Conservation (phyloP, 2,888 invertebrate species). For the Chrysotoxum bicinctum region DNA sequence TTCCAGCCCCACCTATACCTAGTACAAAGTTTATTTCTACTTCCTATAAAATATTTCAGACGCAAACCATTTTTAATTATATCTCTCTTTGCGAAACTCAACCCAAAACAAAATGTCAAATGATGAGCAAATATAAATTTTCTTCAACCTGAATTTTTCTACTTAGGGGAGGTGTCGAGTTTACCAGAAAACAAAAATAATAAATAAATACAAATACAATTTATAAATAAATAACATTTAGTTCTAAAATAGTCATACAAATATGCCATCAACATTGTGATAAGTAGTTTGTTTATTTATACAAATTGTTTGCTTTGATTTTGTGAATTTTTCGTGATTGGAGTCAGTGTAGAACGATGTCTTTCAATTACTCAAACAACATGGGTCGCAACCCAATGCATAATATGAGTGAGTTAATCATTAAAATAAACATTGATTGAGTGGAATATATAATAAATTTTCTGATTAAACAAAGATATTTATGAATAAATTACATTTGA, state of each 20-base stretch:
- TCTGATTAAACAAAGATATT: conserved; percentile 34
- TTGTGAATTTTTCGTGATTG: conserved; percentile 22
- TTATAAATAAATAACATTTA: conserved; percentile 12
- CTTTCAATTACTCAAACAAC: conserved; percentile 77
- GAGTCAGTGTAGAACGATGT: conserved; percentile 73
- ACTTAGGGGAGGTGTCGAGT: conserved; percentile 28
- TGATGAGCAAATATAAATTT: background rate
- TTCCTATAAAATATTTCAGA: background rate
- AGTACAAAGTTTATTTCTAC: background rate
- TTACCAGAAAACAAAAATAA: conserved; percentile 17
- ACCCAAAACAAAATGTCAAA: conserved; percentile 2
- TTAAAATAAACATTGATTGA: background rate
- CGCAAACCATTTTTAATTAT: background rate
- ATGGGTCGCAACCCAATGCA: conserved; percentile 73
- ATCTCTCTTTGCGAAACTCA: background rate
- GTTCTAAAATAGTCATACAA: conserved; percentile 9
- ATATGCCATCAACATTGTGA: conserved; percentile 64
- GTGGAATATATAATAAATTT: conserved; percentile 33
- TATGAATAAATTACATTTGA: conserved; percentile 45
- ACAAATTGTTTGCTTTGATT: conserved; percentile 26
- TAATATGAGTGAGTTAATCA: conserved; percentile 60
- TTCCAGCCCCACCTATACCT: background rate
- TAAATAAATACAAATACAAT: conserved; percentile 23
- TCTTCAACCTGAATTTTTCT: conserved; percentile 47
- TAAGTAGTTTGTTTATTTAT: conserved; percentile 19